Percentiles rank a stretch among this genome's conserved stretches.
phyloP scores from a whole-genome alignment of 1,140 invertebrate species.

The Conopomorpha cramerella region DNA sequence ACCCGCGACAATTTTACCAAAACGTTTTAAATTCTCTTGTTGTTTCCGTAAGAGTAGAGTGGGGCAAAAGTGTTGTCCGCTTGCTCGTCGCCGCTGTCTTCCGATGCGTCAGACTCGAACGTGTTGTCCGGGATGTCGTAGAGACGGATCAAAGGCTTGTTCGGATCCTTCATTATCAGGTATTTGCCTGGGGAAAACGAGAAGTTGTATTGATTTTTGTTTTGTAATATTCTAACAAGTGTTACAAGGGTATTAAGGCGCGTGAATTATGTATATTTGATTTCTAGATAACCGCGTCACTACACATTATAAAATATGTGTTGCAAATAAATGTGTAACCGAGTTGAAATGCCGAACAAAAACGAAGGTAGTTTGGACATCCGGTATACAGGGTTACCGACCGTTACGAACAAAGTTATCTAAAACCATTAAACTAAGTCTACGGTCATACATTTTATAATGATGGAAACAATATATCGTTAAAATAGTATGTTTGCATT shows the following conservation, averaged over 20 bases:
- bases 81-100: conserved; percentile 85
- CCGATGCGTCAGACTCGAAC: conserved; percentile 96
- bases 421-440: too few relatives aligned
- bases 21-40: conserved; percentile 40
- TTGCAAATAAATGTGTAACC: background rate
- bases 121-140: conserved; percentile 98
- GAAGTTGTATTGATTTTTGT: background rate
- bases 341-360: background rate
- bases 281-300: too few relatives aligned
- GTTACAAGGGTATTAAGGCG: background rate
- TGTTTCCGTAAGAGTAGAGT: conserved; percentile 49
- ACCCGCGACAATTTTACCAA: background rate
- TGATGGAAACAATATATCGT: too few relatives aligned
- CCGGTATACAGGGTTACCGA: too few relatives aligned
- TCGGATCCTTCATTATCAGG: conserved; percentile 99
- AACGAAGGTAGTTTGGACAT: too few relatives aligned
- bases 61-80: conserved; percentile 64
- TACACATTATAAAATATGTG: too few relatives aligned
- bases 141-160: conserved; percentile 94
- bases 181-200: conserved; percentile 68
- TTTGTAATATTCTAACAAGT: background rate
- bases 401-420: too few relatives aligned
- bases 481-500: too few relatives aligned
- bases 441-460: too few relatives aligned
- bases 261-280: too few relatives aligned